Conservation (phyloP, 2,888 invertebrate genomes). For the Lasioglossum villosulum region DNA sequence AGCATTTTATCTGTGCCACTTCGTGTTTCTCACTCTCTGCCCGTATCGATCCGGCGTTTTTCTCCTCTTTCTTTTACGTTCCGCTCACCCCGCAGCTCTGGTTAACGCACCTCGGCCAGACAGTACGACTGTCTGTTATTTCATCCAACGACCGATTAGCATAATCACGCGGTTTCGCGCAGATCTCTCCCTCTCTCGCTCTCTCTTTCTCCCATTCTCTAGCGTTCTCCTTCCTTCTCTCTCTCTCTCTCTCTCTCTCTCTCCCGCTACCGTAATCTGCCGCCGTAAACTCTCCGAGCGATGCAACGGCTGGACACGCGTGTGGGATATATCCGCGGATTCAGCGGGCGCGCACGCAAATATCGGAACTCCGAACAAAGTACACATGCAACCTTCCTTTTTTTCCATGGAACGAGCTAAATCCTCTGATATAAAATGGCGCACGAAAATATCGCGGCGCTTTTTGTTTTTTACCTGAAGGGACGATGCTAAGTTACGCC, state of each 20-base stretch:
- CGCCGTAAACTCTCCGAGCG: conserved; percentile 41
- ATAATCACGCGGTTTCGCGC: conserved; percentile 63
- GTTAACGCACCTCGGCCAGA: conserved; percentile 37
- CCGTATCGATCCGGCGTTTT: conserved; percentile 43
- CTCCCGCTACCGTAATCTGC: conserved; percentile 38
- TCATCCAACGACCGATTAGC: conserved; percentile 61
- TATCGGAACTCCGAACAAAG: conserved; percentile 22
- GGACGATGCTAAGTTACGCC: conserved; percentile 18
- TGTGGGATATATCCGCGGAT: conserved; percentile 35
- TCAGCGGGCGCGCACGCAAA: conserved; percentile 1
- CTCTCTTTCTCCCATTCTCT: background rate
- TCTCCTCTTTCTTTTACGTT: conserved; percentile 5
- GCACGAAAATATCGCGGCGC: conserved; percentile 1
- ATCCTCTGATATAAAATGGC: background rate
- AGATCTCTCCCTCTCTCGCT: conserved; percentile 29
- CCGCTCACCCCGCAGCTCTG: conserved; percentile 18
- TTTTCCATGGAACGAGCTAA: conserved; percentile 5
- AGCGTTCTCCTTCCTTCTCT: background rate
- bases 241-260: background rate
- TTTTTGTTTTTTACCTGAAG: conserved; percentile 9
- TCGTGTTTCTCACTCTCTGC: conserved; percentile 42
- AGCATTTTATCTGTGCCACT: conserved; percentile 57
- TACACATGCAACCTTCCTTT: background rate
- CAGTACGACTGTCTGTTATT: conserved; percentile 58
- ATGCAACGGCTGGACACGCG: conserved; percentile 49